Conservation (phyloP, 2,888 invertebrate species). For the Pardosa pseudoannulata region DNA sequence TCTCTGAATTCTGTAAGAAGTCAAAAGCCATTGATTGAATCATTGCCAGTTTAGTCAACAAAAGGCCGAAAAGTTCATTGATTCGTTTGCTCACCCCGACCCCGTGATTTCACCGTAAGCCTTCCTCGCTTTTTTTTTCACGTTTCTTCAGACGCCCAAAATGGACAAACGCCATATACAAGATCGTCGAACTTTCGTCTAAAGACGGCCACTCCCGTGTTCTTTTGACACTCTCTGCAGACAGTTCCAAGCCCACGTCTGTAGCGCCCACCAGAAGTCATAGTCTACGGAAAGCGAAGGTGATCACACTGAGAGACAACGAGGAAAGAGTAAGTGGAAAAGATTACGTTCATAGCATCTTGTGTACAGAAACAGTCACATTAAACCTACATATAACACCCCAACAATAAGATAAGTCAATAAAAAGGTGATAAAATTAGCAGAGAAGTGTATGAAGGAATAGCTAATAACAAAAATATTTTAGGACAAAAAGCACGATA, state of each 20-base stretch:
- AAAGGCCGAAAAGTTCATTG: background rate
- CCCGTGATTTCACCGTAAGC: background rate
- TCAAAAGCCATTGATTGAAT: background rate
- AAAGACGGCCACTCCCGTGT: slow-evolving; percentile 18
- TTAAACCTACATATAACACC: no score
- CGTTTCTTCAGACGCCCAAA: background rate
- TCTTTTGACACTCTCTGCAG: slow-evolving; percentile 3
- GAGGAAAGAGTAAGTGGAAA: background rate
- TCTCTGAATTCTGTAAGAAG: no score
- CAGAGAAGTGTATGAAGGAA: no score
- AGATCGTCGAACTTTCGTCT: slow-evolving; percentile 57
- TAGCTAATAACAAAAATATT: no score
- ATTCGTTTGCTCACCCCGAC: background rate
- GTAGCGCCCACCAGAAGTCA: background rate
- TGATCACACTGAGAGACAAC: background rate
- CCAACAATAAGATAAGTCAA: no score
- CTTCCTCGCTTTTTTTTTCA: background rate
- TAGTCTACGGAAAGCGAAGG: background rate
- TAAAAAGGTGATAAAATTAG: no score
- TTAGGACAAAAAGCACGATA: no score
- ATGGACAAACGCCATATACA: background rate
- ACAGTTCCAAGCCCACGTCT: background rate
- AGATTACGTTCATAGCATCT: no score
- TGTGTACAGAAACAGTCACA: no score
- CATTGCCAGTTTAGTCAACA: background rate